Evolutionary conservation across 2,797 vertebrate species (phyloP).

Genomic region (Clarias pachynema): DNA sequence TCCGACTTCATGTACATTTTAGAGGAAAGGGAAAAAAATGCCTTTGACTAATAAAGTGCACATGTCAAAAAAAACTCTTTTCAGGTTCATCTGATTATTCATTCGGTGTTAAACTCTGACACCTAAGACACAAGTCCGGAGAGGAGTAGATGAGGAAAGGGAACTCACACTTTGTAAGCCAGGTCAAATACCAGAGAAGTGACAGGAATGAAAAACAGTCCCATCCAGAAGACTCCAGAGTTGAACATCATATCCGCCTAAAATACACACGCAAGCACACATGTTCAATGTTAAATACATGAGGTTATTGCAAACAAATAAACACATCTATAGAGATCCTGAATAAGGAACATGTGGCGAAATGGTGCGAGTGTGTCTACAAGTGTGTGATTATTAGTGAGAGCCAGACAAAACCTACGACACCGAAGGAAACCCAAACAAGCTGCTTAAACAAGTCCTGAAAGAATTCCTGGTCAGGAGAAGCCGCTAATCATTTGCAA

Average conservation of each 20-base stretch:
- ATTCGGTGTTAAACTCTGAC: background rate
- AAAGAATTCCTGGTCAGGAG: background rate
- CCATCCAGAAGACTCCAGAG: constrained; percentile 95
- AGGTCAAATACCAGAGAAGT: constrained; percentile 92
- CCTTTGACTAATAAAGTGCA: background rate
- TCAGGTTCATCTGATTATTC: background rate
- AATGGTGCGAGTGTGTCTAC: background rate
- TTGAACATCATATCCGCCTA: constrained; percentile 94
- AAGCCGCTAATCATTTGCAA: constrained; percentile 20
- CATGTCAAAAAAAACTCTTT: background rate
- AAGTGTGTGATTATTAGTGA: background rate
- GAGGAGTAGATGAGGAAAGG: constrained; percentile 53
- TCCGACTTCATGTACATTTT: background rate
- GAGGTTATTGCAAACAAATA: background rate
- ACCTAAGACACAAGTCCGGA: background rate
- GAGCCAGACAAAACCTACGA: background rate
- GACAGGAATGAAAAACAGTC: constrained; percentile 92
- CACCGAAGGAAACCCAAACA: background rate
- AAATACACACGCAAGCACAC: constrained; percentile 16
- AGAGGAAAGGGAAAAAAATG: background rate
- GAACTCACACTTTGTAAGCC: constrained; percentile 91
- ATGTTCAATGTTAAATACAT: background rate
- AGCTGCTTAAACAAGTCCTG: background rate
- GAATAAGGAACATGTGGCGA: background rate
- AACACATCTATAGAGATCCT: background rate